These are phyloP conservation scores for Branchellion lobata DNA, from an alignment of 2,888 invertebrate species.

Conservation along the genomic window DNA sequence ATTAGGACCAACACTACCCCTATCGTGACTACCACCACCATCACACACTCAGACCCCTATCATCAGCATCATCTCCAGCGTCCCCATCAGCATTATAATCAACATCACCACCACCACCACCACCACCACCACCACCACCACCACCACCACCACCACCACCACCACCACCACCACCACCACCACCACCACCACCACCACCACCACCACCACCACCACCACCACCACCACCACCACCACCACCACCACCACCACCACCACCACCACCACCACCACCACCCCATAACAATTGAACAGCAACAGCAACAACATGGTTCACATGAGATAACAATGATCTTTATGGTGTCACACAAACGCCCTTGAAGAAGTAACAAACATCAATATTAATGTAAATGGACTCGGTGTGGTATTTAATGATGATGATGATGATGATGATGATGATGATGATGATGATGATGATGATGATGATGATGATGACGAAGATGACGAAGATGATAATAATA, in stretches of 20 bases:
- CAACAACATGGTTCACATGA: neutral
- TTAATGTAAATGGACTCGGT: neutral
- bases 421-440: slow-evolving; percentile 21
- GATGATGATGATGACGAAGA: neutral
- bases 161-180: too few species aligned
- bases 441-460: slow-evolving; percentile 7
- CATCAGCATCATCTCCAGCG: neutral
- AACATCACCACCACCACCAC: slow-evolving; percentile 29
- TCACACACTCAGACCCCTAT: too few species aligned
- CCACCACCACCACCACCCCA: too few species aligned
- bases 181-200: neutral
- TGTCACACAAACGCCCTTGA: neutral
- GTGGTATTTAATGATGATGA: neutral
- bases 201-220: slow-evolving; percentile 22
- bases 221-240: slow-evolving; percentile 18
- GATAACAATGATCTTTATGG: neutral
- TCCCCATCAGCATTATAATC: slow-evolving; percentile 9
- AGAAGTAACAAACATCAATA: neutral
- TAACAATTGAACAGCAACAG: neutral
- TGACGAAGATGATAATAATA: neutral
- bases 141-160: neutral
- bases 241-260: slow-evolving; percentile 17
- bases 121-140: slow-evolving; percentile 10
- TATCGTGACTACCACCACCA: too few species aligned
- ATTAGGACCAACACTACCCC: too few species aligned